Evolutionary conservation across 2,113 vertebrate genomes (phyloP).

Genomic region (Oostethus manadensis): DNA sequence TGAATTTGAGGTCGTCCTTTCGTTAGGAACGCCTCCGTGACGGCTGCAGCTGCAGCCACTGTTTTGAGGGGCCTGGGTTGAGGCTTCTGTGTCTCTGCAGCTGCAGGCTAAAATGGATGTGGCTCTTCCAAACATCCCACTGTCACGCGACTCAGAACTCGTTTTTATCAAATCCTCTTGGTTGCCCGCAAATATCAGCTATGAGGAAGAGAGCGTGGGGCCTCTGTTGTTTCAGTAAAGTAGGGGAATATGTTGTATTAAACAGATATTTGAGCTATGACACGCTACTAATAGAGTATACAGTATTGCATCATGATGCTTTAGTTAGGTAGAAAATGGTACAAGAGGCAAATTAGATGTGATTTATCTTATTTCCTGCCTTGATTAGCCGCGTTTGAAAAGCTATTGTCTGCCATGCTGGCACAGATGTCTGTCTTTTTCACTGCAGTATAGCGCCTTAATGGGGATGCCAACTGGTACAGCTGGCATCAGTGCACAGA

Average conservation of each 20-base stretch:
- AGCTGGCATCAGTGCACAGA: slow-evolving; percentile 33
- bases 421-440: slow-evolving; percentile 25
- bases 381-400: slow-evolving; percentile 19
- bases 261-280: background rate
- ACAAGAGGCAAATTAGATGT: background rate
- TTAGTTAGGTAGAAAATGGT: background rate
- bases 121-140: background rate
- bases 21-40: slow-evolving; percentile 18
- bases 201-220: too few relatives aligned
- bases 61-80: slow-evolving; percentile 10
- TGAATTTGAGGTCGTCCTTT: slow-evolving; percentile 32
- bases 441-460: slow-evolving; percentile 6
- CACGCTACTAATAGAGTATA: background rate
- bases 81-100: slow-evolving; percentile 7
- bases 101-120: slow-evolving; percentile 9
- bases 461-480: slow-evolving; percentile 31
- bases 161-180: background rate
- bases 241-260: too few relatives aligned
- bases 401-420: slow-evolving; percentile 7
- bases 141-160: background rate
- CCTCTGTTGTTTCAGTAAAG: background rate
- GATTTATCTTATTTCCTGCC: slow-evolving; percentile 3
- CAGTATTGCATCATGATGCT: background rate
- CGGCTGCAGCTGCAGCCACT: slow-evolving; percentile 6
- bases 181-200: too few relatives aligned